These are phyloP conservation scores for fruit fly (Drosophila melanogaster) DNA, from an alignment of 1,140 invertebrate genomes.

Conservation along the genomic window Release_6_plus_ISO1_MT NT_037436.4:10086001-10086500, in stretches of 20 bases:
- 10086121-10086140: neutral
- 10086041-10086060: constrained; percentile 15
- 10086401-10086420: constrained; percentile 35
- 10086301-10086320: constrained; percentile 37
- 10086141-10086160: constrained; percentile 59
- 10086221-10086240: constrained; percentile 66
- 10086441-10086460: constrained; percentile 36
- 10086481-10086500: constrained; percentile 53
- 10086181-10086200: constrained; percentile 27
- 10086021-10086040: constrained; percentile 12
- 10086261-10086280: neutral
- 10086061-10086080: constrained; percentile 38
- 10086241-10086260: constrained; percentile 67
- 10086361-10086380: constrained; percentile 56
- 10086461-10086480: constrained; percentile 48
- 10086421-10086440: constrained; percentile 37
- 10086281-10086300: constrained; percentile 3
- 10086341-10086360: constrained; percentile 16
- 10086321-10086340: constrained; percentile 33
- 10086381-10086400: constrained; percentile 52
- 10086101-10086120: constrained; percentile 8
- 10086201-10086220: constrained; percentile 10
- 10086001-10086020: constrained; percentile 27
- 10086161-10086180: constrained; percentile 68
- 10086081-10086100: constrained; percentile 40